Base-by-base conservation (phyloP, 2,113 vertebrate genomes). In the Progne subis region DNA sequence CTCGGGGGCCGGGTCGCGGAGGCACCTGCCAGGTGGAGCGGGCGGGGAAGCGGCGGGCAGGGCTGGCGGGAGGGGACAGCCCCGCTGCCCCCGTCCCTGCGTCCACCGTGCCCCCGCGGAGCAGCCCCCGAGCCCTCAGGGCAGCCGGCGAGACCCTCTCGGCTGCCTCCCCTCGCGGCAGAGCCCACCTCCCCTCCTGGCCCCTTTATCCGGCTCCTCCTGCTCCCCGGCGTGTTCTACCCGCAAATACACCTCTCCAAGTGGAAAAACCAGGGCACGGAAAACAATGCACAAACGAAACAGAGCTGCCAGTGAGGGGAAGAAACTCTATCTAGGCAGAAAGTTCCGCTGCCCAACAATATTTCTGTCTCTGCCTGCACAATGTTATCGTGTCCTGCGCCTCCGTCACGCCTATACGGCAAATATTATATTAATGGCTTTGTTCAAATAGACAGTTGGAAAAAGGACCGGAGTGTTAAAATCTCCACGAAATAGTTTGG, bases 401-500 rank as follows among this genome's bases (percentile, higher is more conserved):
- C 93, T 94, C 90, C 87, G 97, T 97, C 97, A 97, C 97, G 92
- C 98, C 98, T 98, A 68, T 88, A 95, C 17, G 85, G 97, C 96
- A 98, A 98, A 98, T 94, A 98, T 96, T 96, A 92, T 78, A 82
- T 89, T 87, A 97, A 96, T 96, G 87, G 90, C 90, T 95, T 96
- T 94, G 93, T 96, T 95, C 96, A 96, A 95, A 96, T 86, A 96
- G 88, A 95, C 88, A 90, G 93, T 90, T 88, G 59, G 80, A 92
- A 92, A 95, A 94, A 77, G 68, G 57, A 72, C 53, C 3, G n/a
- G 65, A 65, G 41, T 26, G 12, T 39, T 89, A 76, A 96, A 86
- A 91, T 56, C 47, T 17, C 78, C 1, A 10, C 18, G 49, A 41
- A 94, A 90, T 43, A 81, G 78, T 67, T 52, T 39, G 57, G 57